Evolutionary conservation across 2,888 invertebrate species (phyloP), one percentile per base, ranked within the genome.

Genomic region (Sisyra terminalis): DNA sequence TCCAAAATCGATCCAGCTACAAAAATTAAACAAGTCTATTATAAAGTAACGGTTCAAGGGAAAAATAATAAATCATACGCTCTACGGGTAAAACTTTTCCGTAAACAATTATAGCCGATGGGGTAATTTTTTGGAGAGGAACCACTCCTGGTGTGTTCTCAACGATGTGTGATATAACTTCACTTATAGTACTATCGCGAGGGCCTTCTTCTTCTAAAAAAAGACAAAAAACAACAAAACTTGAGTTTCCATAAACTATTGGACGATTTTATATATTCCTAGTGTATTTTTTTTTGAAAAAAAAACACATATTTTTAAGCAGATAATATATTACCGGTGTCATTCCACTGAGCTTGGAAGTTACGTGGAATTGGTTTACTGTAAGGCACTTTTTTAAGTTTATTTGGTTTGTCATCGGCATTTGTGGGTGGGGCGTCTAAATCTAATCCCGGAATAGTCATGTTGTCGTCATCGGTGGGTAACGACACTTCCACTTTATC

Each of bases 281-380:
- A n/a, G n/a, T n/a, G n/a, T n/a, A n/a, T n/a, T n/a, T n/a, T n/a
- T 13, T 31, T 11, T 31, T 31, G 11, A 31, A 31, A 4, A 31
- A 31, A 29, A 29, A 7, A 31, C 31, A 31, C 31, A 37, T 17
- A 14, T 14, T 61, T 57, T 45, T 73, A 73, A 46, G 69, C 66
- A 29, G 67, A 64, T 39, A 30, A 30, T 14, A 9, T 8, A 11
- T 34, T 14, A 34, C 74, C 69, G 42, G 80, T 78, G 57, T 85
- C 84, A 54, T 87, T 88, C 96, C 96, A 96, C 51, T 92, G 89
- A n/a, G 87, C 88, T 65, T 94, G 92, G 67, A 96, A 96, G 56
- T 90, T 88, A 53, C 87, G 78, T 2, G 94, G 94, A 59, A 96
- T 93, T 11, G 94, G 94, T 61, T 94, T 92, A 52, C 92, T 88